A percentile compares a stretch with the other conserved stretches of the same genome.
Conservation (phyloP, 2,797 vertebrate genomes). For the Silurus lanzhouensis region DNA sequence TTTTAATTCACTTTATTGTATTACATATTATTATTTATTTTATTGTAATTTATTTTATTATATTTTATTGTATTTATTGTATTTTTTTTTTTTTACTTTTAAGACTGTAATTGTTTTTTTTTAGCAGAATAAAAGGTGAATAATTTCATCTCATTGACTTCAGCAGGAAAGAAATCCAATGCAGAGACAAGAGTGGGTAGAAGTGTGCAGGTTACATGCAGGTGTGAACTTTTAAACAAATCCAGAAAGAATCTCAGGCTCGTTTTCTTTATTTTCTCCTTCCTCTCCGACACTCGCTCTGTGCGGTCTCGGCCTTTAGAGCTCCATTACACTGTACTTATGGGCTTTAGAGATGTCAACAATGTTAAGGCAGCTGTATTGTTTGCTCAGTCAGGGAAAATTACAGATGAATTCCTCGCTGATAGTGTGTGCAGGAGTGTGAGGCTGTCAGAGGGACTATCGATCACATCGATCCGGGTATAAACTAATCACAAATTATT, state of each 20-base stretch:
- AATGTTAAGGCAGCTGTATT: slow-evolving; percentile 79
- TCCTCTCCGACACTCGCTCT: slow-evolving; percentile 17
- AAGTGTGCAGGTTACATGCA: slow-evolving; percentile 24
- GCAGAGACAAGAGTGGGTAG: no score
- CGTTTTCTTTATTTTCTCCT: neutral
- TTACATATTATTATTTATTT: no score
- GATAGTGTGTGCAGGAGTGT: slow-evolving; percentile 44
- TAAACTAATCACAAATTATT: no score
- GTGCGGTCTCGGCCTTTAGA: slow-evolving; percentile 60
- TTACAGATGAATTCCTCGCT: slow-evolving; percentile 78
- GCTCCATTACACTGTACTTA: slow-evolving; percentile 75
- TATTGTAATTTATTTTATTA: no score
- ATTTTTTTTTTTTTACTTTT: no score
- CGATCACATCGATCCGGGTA: neutral
- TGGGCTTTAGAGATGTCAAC: slow-evolving; percentile 80
- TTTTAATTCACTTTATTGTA: no score
- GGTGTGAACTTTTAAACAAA: slow-evolving; percentile 25
- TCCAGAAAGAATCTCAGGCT: slow-evolving; percentile 4
- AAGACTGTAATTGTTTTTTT: no score
- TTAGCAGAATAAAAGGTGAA: no score
- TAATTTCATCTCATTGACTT: no score
- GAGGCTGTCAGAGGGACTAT: neutral
- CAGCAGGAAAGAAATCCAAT: no score
- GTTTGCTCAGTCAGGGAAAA: slow-evolving; percentile 81
- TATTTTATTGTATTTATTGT: no score